A percentile compares a stretch with the other conserved stretches of the same genome.
These are phyloP conservation scores for Eulithis testata DNA, from an alignment of 2,888 invertebrate species.

Conservation along the genomic window DNA sequence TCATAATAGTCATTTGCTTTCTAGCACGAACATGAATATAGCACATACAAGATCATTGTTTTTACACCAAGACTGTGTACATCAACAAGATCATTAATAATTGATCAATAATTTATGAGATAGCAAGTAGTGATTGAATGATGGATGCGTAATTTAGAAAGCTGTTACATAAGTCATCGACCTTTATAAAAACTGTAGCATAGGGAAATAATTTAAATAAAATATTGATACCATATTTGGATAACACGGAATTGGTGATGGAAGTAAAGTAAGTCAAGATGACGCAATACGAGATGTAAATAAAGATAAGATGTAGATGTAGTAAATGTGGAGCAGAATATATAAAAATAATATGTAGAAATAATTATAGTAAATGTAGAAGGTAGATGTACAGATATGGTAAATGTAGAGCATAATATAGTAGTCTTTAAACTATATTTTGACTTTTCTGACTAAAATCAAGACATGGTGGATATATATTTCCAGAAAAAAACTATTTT, in stretches of 20 bases:
- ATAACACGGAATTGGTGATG: not conserved
- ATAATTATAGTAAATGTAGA: too few species aligned
- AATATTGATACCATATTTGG: slow-evolving; percentile 5
- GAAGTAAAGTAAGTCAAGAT: not conserved
- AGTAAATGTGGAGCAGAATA: too few species aligned
- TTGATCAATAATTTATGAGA: slow-evolving; percentile 38
- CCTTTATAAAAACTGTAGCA: slow-evolving; percentile 25
- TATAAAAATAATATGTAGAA: too few species aligned
- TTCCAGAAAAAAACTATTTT: too few species aligned
- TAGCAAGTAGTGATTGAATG: slow-evolving; percentile 27
- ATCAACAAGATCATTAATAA: not conserved
- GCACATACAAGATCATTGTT: not conserved
- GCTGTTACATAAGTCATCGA: slow-evolving; percentile 24
- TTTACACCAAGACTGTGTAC: slow-evolving; percentile 1
- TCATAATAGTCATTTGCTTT: not conserved
- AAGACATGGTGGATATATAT: too few species aligned
- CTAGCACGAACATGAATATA: not conserved
- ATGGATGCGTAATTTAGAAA: slow-evolving; percentile 28
- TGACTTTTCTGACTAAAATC: too few species aligned
- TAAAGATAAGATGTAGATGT: too few species aligned
- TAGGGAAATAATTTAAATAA: slow-evolving; percentile 20
- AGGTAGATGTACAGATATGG: too few species aligned
- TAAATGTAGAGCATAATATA: too few species aligned
- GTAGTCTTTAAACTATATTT: too few species aligned
- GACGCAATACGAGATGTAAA: not conserved